Conservation (phyloP, 1,140 invertebrate species). For the Euura saliciscinereae region DNA sequence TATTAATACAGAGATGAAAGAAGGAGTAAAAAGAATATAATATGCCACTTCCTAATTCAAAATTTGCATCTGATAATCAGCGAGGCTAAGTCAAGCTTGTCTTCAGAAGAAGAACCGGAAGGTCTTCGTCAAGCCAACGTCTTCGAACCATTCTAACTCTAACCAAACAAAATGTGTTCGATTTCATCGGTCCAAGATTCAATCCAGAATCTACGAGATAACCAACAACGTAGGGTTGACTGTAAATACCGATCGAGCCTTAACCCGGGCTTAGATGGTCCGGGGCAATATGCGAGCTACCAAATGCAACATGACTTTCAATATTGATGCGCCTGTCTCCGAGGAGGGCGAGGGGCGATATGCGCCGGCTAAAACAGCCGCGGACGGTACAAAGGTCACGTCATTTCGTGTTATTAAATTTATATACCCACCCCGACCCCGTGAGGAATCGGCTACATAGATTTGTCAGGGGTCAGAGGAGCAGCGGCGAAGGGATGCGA, state of each 20-base stretch:
- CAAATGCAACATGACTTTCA: conserved; percentile 14
- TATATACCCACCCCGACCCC: conserved; percentile 32
- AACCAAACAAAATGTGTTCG: not conserved
- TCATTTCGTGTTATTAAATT: conserved; percentile 46
- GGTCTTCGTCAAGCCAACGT: too few relatives aligned
- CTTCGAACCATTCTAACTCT: too few relatives aligned
- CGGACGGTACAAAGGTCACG: conserved; percentile 31
- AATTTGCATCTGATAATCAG: too few relatives aligned
- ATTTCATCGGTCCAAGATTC: not conserved
- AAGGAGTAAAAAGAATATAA: conserved; percentile 14
- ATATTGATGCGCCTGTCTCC: conserved; percentile 29
- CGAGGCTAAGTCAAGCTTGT: too few relatives aligned
- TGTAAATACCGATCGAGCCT: not conserved
- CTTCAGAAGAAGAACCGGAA: too few relatives aligned
- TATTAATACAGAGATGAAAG: not conserved
- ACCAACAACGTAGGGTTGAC: not conserved
- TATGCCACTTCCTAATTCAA: too few relatives aligned
- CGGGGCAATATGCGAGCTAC: not conserved
- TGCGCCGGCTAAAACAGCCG: not conserved
- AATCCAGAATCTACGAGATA: too few relatives aligned
- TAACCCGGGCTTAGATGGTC: not conserved
- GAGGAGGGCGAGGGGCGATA: not conserved
- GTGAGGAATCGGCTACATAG: conserved; percentile 32
- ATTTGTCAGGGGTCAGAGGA: conserved; percentile 36
- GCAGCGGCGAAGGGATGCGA: not conserved